phyloP scores from a whole-genome alignment of 2,888 invertebrate species.

The Agrotis ipsilon region DNA sequence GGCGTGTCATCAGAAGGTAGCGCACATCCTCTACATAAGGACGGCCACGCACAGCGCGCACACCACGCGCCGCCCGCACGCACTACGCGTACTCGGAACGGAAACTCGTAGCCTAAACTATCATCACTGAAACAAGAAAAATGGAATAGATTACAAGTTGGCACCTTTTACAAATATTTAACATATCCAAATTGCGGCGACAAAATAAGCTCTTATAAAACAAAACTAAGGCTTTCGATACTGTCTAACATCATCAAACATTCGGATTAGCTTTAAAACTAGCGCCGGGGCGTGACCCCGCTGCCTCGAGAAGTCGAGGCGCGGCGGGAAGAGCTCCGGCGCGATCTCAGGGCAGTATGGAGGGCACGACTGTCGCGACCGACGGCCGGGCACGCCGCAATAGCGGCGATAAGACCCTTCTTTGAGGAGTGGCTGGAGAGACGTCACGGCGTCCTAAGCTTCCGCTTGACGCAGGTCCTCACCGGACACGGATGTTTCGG shows the following conservation, averaged over 20 bases:
- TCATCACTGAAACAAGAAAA: conserved; percentile 94
- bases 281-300: too few relatives aligned
- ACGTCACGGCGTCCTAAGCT: too few relatives aligned
- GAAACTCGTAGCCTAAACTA: conserved; percentile 97
- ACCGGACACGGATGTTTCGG: too few relatives aligned
- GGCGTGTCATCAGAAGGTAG: conserved; percentile 90
- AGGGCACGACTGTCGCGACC: too few relatives aligned
- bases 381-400: too few relatives aligned
- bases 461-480: too few relatives aligned
- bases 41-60: conserved; percentile 95
- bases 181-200: neutral
- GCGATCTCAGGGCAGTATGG: too few relatives aligned
- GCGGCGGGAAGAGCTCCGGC: too few relatives aligned
- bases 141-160: neutral
- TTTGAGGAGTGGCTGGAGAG: too few relatives aligned
- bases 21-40: conserved; percentile 96
- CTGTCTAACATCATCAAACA: neutral
- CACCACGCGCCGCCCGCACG: conserved; percentile 93
- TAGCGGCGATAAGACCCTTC: too few relatives aligned
- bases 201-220: too few relatives aligned
- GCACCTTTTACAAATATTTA: neutral
- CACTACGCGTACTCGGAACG: conserved; percentile 96
- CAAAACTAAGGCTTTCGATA: neutral
- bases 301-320: too few relatives aligned
- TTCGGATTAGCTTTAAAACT: neutral